phyloP scores from a whole-genome alignment of 2,888 invertebrate species.

The Spilarctia lutea region DNA sequence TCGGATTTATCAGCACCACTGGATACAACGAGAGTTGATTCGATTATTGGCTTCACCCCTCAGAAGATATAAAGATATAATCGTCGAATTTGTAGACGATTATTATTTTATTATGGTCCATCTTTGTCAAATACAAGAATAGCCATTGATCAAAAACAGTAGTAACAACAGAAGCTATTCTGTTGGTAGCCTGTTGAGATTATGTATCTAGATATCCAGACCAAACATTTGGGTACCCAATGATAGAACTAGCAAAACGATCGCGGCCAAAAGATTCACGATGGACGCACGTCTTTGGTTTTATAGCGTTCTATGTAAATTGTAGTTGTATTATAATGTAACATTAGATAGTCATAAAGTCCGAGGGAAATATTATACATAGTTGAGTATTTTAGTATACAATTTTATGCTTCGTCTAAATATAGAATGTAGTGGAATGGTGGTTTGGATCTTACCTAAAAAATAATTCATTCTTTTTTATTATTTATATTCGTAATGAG shows the following conservation, averaged over 20 bases:
- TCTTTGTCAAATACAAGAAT: constrained; percentile 2
- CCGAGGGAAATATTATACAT: background rate
- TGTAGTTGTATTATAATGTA: constrained; percentile 1
- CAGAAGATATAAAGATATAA: background rate
- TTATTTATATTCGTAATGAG: constrained; percentile 43
- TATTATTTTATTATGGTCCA: constrained; percentile 30
- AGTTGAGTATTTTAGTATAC: constrained; percentile 30
- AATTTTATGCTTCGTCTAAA: constrained; percentile 20
- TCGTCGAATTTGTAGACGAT: constrained; percentile 4
- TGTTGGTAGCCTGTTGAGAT: background rate
- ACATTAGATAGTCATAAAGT: background rate
- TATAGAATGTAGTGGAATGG: constrained; percentile 46
- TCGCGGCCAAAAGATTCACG: constrained; percentile 31
- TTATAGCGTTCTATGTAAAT: constrained; percentile 32
- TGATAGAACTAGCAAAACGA: constrained; percentile 45
- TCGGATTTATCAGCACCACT: constrained; percentile 14
- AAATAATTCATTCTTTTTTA: constrained; percentile 37
- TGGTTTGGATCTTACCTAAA: constrained; percentile 37
- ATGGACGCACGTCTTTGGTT: constrained; percentile 48
- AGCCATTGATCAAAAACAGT: background rate
- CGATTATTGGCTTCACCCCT: background rate
- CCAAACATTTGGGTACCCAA: constrained; percentile 15
- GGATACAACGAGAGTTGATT: background rate
- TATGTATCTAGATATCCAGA: background rate
- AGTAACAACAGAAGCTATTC: constrained; percentile 19